These are phyloP conservation scores for Margaritifera margaritifera DNA, from an alignment of 2,888 invertebrate genomes.

Conservation along the genomic window DNA sequence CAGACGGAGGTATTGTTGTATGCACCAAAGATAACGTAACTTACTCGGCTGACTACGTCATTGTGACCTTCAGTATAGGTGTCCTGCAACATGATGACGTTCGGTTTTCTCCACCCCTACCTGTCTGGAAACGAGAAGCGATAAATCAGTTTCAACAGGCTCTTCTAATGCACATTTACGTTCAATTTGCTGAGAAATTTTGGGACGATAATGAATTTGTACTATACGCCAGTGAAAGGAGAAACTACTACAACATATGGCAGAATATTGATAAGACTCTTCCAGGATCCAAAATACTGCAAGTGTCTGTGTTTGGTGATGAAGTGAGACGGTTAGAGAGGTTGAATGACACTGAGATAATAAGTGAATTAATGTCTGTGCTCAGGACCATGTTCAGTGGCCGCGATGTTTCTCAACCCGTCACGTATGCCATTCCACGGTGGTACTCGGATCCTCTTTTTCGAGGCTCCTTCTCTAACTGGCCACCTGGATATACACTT, in stretches of 20 bases:
- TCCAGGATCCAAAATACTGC: constrained; percentile 27
- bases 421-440: constrained; percentile 14
- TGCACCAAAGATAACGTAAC: constrained; percentile 15
- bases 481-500: constrained; percentile 21
- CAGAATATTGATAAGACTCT: constrained; percentile 26
- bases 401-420: constrained; percentile 5
- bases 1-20: constrained; percentile 14
- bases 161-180: constrained; percentile 22
- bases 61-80: constrained; percentile 38
- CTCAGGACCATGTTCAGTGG: constrained; percentile 22
- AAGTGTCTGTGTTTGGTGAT: constrained; percentile 16
- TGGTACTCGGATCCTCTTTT: constrained; percentile 24
- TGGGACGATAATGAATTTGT: constrained; percentile 27
- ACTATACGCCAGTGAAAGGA: constrained; percentile 18
- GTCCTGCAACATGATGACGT: constrained; percentile 31
- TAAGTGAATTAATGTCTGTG: constrained; percentile 16
- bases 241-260: constrained; percentile 18
- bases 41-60: constrained; percentile 25
- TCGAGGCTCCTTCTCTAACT: constrained; percentile 25
- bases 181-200: constrained; percentile 24
- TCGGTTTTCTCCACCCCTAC: constrained; percentile 25
- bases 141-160: constrained; percentile 24
- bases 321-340: constrained; percentile 25
- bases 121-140: constrained; percentile 23
- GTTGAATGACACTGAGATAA: constrained; percentile 13